Conservation (phyloP, 2,797 vertebrate species). For the Holocentrus rufus region DNA sequence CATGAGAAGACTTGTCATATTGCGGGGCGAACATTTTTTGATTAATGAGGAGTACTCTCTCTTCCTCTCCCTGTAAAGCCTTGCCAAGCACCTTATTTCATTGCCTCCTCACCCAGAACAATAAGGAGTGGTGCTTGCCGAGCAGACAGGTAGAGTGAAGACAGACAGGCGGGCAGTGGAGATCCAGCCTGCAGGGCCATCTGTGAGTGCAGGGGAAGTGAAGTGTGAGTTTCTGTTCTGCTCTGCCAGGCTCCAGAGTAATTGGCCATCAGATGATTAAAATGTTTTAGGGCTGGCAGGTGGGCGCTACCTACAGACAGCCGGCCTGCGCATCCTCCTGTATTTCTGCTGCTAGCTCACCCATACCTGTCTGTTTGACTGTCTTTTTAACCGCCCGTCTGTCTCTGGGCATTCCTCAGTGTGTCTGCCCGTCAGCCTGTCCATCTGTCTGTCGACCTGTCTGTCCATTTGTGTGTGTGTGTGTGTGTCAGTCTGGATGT, state of each 20-base stretch:
- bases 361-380: slow-evolving; percentile 22
- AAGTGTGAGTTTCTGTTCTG: slow-evolving; percentile 73
- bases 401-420: slow-evolving; percentile 14
- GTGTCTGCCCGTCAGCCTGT: slow-evolving; percentile 40
- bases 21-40: slow-evolving; percentile 11
- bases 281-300: slow-evolving; percentile 73
- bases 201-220: slow-evolving; percentile 61
- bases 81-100: slow-evolving; percentile 42
- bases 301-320: slow-evolving; percentile 64
- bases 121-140: slow-evolving; percentile 33
- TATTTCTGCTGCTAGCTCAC: slow-evolving; percentile 44
- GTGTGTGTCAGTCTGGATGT: neutral
- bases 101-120: slow-evolving; percentile 52
- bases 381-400: slow-evolving; percentile 45
- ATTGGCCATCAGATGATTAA: slow-evolving; percentile 78
- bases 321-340: slow-evolving; percentile 35
- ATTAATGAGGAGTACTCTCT: slow-evolving; percentile 43
- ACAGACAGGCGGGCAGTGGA: slow-evolving; percentile 32
- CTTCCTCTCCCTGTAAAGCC: slow-evolving; percentile 17
- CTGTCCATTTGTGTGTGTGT: slow-evolving; percentile 48
- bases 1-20: slow-evolving; percentile 7
- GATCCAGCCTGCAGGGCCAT: slow-evolving; percentile 66
- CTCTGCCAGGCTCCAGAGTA: slow-evolving; percentile 73
- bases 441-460: slow-evolving; percentile 45
- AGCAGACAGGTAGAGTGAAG: slow-evolving; percentile 63